Conservation (phyloP, 2,888 invertebrate genomes). For the Ochropleura leucogaster region DNA sequence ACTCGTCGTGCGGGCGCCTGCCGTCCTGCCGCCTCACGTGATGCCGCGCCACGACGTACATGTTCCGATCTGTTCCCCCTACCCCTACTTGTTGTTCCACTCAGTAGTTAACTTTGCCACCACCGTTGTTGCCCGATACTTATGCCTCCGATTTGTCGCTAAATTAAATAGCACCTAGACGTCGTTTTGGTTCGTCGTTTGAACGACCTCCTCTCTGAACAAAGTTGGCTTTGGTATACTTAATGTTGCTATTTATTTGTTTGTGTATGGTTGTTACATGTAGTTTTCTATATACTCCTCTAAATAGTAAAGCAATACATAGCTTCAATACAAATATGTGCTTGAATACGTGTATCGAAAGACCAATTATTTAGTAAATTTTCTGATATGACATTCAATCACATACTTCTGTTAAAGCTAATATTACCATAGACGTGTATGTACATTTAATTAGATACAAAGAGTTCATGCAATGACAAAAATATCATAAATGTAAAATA, state of each 20-base stretch:
- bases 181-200: conserved; percentile 33
- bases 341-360: conserved; percentile 43
- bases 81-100: conserved; percentile 30
- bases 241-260: conserved; percentile 66
- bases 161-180: conserved; percentile 39
- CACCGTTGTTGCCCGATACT: conserved; percentile 45
- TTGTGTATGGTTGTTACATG: conserved; percentile 63
- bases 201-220: conserved; percentile 56
- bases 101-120: conserved; percentile 35
- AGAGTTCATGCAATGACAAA: conserved; percentile 52
- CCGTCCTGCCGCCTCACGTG: conserved; percentile 87
- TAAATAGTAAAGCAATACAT: conserved; percentile 38
- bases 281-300: conserved; percentile 54
- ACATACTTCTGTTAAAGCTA: conserved; percentile 52
- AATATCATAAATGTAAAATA: conserved; percentile 65
- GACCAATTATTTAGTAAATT: conserved; percentile 57
- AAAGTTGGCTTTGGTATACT: conserved; percentile 65
- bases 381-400: conserved; percentile 42
- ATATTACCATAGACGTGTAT: conserved; percentile 38
- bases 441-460: conserved; percentile 48
- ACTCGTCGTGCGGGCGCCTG: conserved; percentile 86
- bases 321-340: conserved; percentile 50
- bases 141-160: conserved; percentile 35
- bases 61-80: conserved; percentile 31
- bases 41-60: conserved; percentile 59